Conservation (phyloP, 2,113 vertebrate species). For the Apodemus speciosus region DNA sequence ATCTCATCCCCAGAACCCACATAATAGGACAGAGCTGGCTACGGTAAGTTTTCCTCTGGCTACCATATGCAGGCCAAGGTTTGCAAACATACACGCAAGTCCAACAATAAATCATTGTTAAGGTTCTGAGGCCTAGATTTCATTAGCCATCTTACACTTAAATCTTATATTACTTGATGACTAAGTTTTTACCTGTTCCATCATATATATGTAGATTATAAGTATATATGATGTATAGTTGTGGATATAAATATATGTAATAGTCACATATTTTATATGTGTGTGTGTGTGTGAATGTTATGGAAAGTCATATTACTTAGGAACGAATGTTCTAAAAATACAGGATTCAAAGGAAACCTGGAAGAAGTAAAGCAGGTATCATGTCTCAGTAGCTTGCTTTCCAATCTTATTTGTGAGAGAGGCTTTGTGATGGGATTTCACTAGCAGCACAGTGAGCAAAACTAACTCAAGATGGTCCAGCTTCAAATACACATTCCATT, state of each 20-base stretch:
- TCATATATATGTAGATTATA: neutral
- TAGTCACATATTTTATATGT: too few species aligned
- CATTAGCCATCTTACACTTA: neutral
- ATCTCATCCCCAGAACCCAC: neutral
- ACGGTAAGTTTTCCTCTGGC: neutral
- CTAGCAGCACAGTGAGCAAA: neutral
- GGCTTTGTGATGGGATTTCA: neutral
- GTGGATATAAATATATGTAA: neutral
- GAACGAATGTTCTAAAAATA: neutral
- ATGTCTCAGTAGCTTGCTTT: neutral
- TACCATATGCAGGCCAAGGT: neutral
- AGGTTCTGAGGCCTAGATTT: slow-evolving; percentile 1
- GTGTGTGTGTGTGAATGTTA: too few species aligned
- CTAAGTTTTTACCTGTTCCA: neutral
- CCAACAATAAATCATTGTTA: neutral
- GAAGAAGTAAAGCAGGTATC: neutral
- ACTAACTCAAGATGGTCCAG: neutral
- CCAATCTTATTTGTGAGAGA: neutral
- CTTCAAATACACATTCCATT: neutral
- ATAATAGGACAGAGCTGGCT: neutral
- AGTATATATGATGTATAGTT: neutral
- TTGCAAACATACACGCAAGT: neutral
- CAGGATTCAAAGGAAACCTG: neutral
- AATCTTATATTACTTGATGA: neutral
- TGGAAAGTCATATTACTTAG: neutral